Conservation (phyloP, 2,888 invertebrate genomes). For the Sylvicola fuscatus region DNA sequence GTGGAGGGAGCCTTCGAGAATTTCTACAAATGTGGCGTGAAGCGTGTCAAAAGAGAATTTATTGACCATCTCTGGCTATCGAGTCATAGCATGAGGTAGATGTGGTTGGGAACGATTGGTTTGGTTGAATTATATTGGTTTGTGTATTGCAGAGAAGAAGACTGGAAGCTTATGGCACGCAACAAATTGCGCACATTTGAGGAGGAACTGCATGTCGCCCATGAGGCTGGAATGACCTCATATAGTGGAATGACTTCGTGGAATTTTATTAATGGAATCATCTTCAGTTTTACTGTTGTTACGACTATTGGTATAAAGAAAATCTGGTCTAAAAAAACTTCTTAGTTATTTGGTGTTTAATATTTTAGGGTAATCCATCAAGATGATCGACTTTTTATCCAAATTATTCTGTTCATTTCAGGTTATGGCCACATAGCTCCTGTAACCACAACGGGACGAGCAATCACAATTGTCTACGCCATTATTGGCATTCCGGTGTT, state of each 20-base stretch:
- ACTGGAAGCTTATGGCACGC: conserved; percentile 74
- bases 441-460: conserved; percentile 64
- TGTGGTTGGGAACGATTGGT: not conserved
- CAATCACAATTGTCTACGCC: conserved; percentile 82
- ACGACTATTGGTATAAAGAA: conserved; percentile 66
- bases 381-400: not conserved
- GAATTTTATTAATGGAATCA: conserved; percentile 72
- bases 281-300: conserved; percentile 69
- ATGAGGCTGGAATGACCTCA: conserved; percentile 63
- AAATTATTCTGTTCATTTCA: conserved; percentile 25
- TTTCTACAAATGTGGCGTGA: conserved; percentile 72
- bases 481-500: conserved; percentile 91
- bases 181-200: conserved; percentile 66
- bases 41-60: conserved; percentile 68
- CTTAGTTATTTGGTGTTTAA: not conserved
- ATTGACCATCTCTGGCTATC: conserved; percentile 64
- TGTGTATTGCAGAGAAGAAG: conserved; percentile 59
- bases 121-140: not conserved
- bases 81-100: conserved; percentile 52
- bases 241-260: conserved; percentile 71
- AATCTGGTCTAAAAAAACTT: conserved; percentile 4
- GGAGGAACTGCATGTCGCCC: conserved; percentile 62
- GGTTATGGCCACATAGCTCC: conserved; percentile 96
- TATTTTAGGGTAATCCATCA: no score
- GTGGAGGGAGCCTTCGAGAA: conserved; percentile 72